phyloP scores from a whole-genome alignment of 1,140 invertebrate species.

The Habropoda laboriosa region DNA sequence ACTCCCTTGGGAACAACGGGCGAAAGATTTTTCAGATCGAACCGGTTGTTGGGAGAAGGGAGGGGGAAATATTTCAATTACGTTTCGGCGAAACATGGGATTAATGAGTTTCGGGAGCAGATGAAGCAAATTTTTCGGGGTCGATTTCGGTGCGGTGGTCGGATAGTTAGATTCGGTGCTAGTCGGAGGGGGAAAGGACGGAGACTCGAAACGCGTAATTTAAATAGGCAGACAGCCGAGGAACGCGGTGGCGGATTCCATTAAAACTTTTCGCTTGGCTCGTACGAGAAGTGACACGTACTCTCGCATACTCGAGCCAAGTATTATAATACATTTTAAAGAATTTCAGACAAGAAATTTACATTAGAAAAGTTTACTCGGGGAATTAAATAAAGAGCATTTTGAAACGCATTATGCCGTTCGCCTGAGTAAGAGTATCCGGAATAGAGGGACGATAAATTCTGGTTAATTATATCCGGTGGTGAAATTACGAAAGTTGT shows the following conservation, averaged over 20 bases:
- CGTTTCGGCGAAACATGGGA: not conserved
- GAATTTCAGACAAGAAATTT: slow-evolving; percentile 50
- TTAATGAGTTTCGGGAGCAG: slow-evolving; percentile 30
- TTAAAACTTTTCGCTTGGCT: slow-evolving; percentile 58
- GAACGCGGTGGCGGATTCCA: slow-evolving; percentile 57
- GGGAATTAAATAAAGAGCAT: slow-evolving; percentile 43
- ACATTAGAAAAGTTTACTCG: slow-evolving; percentile 52
- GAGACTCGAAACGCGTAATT: slow-evolving; percentile 55
- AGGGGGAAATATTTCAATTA: slow-evolving; percentile 3
- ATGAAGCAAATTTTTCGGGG: slow-evolving; percentile 29
- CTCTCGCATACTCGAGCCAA: slow-evolving; percentile 49
- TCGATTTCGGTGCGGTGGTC: slow-evolving; percentile 38
- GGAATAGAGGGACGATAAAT: not conserved
- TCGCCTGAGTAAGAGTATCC: not conserved
- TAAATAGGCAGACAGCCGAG: slow-evolving; percentile 57
- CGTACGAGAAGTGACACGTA: slow-evolving; percentile 58
- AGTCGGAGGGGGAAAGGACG: not conserved
- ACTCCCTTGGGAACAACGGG: too few relatives aligned
- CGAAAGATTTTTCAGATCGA: not conserved
- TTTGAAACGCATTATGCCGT: not conserved
- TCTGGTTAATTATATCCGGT: not conserved
- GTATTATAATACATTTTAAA: slow-evolving; percentile 61
- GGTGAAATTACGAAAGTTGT: not conserved
- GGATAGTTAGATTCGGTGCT: slow-evolving; percentile 17
- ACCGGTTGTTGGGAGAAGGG: not conserved